Conservation (phyloP, 2,888 invertebrate genomes). For the Euzophera pinguis region DNA sequence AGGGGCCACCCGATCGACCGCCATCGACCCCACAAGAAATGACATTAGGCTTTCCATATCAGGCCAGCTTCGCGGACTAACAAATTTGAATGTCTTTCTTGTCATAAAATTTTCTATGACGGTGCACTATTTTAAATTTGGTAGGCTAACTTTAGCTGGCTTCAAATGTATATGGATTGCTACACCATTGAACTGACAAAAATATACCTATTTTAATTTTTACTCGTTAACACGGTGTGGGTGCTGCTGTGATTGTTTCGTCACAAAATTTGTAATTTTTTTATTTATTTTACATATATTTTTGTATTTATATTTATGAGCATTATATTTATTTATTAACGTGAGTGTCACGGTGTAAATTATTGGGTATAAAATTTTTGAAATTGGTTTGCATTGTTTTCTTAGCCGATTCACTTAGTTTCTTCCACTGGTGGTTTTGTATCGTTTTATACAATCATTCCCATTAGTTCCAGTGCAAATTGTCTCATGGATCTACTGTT, state of each 20-base stretch:
- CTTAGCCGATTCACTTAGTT: no score
- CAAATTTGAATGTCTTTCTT: neutral
- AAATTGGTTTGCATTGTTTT: neutral
- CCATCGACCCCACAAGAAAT: slow-evolving; percentile 39
- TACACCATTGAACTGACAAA: neutral
- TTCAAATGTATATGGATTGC: neutral
- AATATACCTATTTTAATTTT: neutral
- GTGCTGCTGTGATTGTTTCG: slow-evolving; percentile 22
- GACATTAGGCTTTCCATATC: slow-evolving; percentile 15
- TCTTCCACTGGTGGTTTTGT: no score
- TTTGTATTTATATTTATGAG: slow-evolving; percentile 36
- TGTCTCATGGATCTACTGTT: no score
- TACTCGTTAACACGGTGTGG: slow-evolving; percentile 18
- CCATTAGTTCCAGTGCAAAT: no score
- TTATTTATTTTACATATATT: slow-evolving; percentile 34
- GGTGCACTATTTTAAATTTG: neutral
- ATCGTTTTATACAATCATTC: no score
- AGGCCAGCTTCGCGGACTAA: neutral
- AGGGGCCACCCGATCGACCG: slow-evolving; percentile 40
- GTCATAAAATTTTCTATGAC: neutral
- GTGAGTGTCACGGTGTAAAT: slow-evolving; percentile 2
- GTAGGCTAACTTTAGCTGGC: neutral
- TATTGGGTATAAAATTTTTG: neutral
- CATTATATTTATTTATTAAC: slow-evolving; percentile 14
- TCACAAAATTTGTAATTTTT: slow-evolving; percentile 30